Evolutionary conservation across 2,113 vertebrate species (phyloP).

Genomic region (Datnioides undecimradiatus): DNA sequence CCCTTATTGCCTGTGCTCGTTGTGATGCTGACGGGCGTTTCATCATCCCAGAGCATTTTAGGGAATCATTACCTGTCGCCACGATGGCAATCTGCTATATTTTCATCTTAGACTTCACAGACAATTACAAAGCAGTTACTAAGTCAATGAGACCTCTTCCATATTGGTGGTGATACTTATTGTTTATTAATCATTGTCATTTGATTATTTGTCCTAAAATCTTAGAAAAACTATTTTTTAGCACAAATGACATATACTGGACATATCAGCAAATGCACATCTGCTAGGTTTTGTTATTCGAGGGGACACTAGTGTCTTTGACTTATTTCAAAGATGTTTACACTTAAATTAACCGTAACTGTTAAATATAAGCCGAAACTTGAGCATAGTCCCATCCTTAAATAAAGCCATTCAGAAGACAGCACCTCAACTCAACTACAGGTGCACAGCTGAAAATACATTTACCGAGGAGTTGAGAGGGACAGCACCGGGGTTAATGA

Average conservation of each 20-base stretch:
- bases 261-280: neutral
- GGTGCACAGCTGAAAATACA: neutral
- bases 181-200: neutral
- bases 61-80: neutral
- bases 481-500: neutral
- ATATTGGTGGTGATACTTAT: neutral
- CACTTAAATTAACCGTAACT: neutral
- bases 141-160: neutral
- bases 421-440: neutral
- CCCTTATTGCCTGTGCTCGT: neutral
- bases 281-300: neutral
- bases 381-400: neutral
- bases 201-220: neutral
- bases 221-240: neutral
- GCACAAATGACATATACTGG: too few relatives aligned
- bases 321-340: neutral
- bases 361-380: neutral
- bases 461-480: neutral
- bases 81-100: neutral
- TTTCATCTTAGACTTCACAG: neutral
- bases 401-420: neutral
- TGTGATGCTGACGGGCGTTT: neutral
- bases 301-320: neutral
- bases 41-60: slow-evolving; percentile 9
- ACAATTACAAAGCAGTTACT: slow-evolving; percentile 5